A percentile compares a stretch with the other conserved stretches of the same genome.
These are phyloP conservation scores for Baccha elongata DNA, from an alignment of 2,888 invertebrate genomes.

Conservation along the genomic window DNA sequence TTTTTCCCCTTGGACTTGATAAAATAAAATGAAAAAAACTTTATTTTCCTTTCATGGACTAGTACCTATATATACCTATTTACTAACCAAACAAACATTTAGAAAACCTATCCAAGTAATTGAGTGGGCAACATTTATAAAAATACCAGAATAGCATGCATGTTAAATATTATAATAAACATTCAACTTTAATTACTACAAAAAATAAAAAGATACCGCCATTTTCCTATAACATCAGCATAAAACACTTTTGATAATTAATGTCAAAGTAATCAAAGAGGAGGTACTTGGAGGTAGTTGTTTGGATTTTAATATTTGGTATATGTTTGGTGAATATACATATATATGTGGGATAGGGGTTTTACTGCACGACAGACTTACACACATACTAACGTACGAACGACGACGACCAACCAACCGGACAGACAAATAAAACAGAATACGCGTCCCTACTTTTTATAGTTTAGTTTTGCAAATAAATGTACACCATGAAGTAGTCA, in stretches of 20 bases:
- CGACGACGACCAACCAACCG: no score
- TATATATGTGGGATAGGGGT: no score
- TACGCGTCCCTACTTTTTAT: no score
- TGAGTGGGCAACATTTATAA: background rate
- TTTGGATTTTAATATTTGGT: background rate
- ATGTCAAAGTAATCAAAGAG: slow-evolving; percentile 28
- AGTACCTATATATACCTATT: slow-evolving; percentile 2
- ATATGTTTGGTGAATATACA: background rate
- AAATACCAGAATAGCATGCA: slow-evolving; percentile 9
- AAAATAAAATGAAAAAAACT: slow-evolving; percentile 17
- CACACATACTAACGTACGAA: no score
- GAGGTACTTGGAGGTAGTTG: background rate
- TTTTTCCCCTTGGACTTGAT: slow-evolving; percentile 16
- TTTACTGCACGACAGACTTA: no score
- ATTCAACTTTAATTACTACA: background rate
- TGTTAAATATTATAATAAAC: slow-evolving; percentile 1
- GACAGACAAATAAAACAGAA: no score
- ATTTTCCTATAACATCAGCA: slow-evolving; percentile 9
- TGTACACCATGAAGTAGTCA: no score
- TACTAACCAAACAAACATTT: background rate
- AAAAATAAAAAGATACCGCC: slow-evolving; percentile 9
- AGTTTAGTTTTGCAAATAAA: no score
- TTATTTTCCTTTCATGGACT: slow-evolving; percentile 9
- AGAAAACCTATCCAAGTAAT: background rate
- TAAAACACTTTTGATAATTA: slow-evolving; percentile 34